Percentiles rank a stretch among this genome's conserved stretches.
Conservation (phyloP, 2,888 invertebrate genomes). For the Coenonympha arcania region DNA sequence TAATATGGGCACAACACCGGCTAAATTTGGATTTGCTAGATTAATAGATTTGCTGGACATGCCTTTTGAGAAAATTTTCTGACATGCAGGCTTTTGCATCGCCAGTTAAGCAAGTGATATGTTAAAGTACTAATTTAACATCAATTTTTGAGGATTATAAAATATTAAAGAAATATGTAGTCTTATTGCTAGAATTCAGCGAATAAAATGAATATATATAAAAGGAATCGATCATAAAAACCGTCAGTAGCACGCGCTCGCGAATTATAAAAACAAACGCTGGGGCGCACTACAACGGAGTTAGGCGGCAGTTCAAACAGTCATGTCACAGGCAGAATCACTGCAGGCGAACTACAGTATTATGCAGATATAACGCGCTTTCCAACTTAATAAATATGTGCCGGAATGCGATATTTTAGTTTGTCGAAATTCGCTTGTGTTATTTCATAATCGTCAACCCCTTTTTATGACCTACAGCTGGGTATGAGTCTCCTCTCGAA, state of each 20-base stretch:
- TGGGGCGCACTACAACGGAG: slow-evolving; percentile 9
- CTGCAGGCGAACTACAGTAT: slow-evolving; percentile 14
- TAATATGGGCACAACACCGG: no score
- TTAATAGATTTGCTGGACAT: not conserved
- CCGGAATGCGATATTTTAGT: not conserved
- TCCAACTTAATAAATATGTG: not conserved
- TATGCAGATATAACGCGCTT: slow-evolving; percentile 7
- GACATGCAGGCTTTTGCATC: no score
- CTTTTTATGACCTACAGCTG: no score
- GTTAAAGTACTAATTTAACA: no score
- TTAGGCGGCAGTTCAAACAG: slow-evolving; percentile 18
- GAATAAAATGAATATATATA: slow-evolving; percentile 2
- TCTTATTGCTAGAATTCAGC: not conserved
- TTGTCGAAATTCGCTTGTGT: not conserved
- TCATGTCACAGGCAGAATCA: slow-evolving; percentile 17
- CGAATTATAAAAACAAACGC: slow-evolving; percentile 24
- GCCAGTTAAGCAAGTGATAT: no score
- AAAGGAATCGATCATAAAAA: slow-evolving; percentile 6
- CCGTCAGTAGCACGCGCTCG: slow-evolving; percentile 16
- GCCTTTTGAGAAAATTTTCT: no score
- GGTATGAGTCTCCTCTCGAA: no score
- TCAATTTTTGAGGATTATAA: no score
- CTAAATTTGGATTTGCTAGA: not conserved
- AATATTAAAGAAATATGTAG: not conserved
- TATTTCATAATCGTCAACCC: no score